Percentiles rank a stretch among this genome's conserved stretches.
These are phyloP conservation scores for Eremophila alpestris DNA, from an alignment of 2,797 vertebrate species.

Conservation along the genomic window DNA sequence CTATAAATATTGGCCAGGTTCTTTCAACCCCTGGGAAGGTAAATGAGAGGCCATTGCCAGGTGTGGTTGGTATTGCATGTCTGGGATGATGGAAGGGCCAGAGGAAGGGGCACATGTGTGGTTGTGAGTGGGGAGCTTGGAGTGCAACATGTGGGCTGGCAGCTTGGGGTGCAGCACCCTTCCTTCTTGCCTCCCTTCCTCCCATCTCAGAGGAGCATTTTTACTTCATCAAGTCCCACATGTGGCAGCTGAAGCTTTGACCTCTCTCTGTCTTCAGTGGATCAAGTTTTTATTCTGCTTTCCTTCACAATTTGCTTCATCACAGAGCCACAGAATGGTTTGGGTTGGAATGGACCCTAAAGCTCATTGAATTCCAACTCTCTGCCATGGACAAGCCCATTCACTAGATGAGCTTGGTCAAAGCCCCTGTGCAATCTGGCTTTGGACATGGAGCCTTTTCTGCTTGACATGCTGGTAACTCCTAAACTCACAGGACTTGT, in stretches of 20 bases:
- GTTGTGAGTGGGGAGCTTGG: background rate
- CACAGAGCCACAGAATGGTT: background rate
- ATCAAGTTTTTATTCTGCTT: background rate
- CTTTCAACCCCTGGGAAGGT: slow-evolving; percentile 34
- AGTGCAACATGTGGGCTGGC: background rate
- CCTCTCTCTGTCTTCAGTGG: background rate
- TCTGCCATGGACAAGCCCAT: no score
- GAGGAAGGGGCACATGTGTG: background rate
- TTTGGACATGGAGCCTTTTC: background rate
- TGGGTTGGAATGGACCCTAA: background rate
- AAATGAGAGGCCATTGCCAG: background rate
- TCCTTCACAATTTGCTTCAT: rapidly evolving
- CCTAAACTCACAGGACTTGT: background rate
- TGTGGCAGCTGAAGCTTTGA: background rate
- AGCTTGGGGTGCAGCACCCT: background rate
- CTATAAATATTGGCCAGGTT: slow-evolving; percentile 31
- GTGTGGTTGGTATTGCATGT: background rate
- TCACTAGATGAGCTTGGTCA: background rate
- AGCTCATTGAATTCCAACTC: background rate
- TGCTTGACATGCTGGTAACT: background rate
- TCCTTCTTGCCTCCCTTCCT: background rate
- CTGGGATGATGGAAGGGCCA: slow-evolving; percentile 28
- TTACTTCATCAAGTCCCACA: background rate
- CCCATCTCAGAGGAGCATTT: background rate
- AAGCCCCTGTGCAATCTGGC: background rate